These are phyloP conservation scores for Entomobrya multifasciata DNA, from an alignment of 2,888 invertebrate genomes.

Conservation along the genomic window DNA sequence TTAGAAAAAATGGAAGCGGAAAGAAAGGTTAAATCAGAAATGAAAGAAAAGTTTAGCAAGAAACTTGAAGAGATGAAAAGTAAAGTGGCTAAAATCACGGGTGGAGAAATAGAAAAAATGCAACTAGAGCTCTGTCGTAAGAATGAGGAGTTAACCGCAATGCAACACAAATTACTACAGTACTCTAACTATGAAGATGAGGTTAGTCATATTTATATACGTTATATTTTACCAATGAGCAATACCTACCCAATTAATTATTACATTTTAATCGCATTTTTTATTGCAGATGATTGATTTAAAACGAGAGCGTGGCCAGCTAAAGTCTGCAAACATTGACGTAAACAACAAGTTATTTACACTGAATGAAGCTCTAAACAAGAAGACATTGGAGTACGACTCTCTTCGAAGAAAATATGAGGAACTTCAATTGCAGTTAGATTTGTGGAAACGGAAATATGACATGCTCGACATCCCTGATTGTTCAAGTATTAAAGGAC, in stretches of 20 bases:
- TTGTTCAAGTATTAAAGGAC: conserved; percentile 49
- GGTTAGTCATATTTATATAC: conserved; percentile 40
- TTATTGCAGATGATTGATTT: conserved; percentile 67
- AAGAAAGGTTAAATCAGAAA: conserved; percentile 30
- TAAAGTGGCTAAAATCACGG: conserved; percentile 62
- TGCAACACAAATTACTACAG: conserved; percentile 14
- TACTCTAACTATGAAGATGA: conserved; percentile 17
- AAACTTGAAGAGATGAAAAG: conserved; percentile 67
- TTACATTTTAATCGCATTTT: not conserved
- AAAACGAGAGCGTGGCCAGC: conserved; percentile 71
- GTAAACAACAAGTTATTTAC: conserved; percentile 62
- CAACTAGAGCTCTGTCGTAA: conserved; percentile 3
- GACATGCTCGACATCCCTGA: conserved; percentile 31
- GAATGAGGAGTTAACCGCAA: not conserved
- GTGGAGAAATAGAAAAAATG: conserved; percentile 57
- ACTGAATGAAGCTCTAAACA: conserved; percentile 33
- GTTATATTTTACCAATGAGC: not conserved
- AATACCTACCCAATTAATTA: not conserved
- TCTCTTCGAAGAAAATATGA: conserved; percentile 12
- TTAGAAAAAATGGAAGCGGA: not conserved
- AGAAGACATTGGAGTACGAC: conserved; percentile 43
- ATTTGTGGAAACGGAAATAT: conserved; percentile 22
- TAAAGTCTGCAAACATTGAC: conserved; percentile 66
- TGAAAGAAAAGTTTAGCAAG: conserved; percentile 50
- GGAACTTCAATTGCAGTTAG: conserved; percentile 10